Evolutionary conservation across 2,113 vertebrate genomes (phyloP).

Genomic region (Miniopterus natalensis): DNA sequence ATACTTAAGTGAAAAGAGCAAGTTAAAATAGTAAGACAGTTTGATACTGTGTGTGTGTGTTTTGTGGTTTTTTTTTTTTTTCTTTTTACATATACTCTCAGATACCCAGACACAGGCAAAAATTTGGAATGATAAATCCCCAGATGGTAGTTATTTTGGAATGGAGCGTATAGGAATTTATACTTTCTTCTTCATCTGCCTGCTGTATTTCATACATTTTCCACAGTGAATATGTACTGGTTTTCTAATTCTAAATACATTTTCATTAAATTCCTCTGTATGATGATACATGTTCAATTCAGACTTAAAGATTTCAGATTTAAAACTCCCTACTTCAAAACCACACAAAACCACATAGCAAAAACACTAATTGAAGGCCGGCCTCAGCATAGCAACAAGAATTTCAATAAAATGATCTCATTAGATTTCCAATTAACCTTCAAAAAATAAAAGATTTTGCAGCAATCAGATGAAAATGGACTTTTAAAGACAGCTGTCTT

Average conservation of each 20-base stretch:
- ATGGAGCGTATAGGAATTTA: conserved; percentile 16
- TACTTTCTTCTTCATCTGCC: conserved; percentile 26
- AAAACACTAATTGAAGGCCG: conserved; percentile 43
- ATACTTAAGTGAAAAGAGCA: conserved; percentile 50
- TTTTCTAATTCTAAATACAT: conserved; percentile 46
- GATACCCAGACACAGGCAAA: not conserved
- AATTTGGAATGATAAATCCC: not conserved
- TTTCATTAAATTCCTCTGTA: not conserved
- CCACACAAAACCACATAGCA: not conserved
- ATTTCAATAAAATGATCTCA: conserved; percentile 52
- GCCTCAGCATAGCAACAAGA: not conserved
- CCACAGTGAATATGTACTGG: not conserved
- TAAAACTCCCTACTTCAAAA: not conserved
- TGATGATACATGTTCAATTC: not conserved
- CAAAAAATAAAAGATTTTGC: not conserved
- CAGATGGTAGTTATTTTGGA: conserved; percentile 49
- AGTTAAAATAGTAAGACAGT: not conserved
- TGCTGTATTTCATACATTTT: conserved; percentile 41
- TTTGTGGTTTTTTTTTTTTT: not conserved
- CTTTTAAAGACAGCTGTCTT: not conserved
- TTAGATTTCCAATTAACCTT: conserved; percentile 47
- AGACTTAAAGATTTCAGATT: conserved; percentile 36
- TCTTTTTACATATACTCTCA: not conserved
- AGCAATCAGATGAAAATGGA: not conserved
- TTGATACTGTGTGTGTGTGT: not conserved